Evolutionary conservation across 2,797 vertebrate genomes (phyloP).

Genomic region (Cercopithecus diana): DNA sequence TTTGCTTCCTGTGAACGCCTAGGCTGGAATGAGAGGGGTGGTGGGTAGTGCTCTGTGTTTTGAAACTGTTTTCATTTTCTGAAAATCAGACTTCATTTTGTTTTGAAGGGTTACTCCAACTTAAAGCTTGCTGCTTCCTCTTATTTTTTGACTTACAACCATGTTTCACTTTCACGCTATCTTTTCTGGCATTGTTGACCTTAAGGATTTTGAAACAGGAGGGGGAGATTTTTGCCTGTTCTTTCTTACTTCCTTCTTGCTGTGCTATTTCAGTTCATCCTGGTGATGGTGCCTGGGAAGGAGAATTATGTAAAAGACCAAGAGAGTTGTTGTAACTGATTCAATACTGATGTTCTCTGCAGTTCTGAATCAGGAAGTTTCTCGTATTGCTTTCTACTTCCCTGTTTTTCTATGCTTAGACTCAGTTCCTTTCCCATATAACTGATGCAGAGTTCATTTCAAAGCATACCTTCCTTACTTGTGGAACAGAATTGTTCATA

Average conservation of each 20-base stretch:
- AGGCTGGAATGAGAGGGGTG: neutral
- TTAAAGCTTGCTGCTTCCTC: neutral
- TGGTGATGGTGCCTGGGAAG: neutral
- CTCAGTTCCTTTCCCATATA: neutral
- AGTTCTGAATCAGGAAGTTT: neutral
- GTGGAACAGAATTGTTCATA: neutral
- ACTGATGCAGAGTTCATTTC: neutral
- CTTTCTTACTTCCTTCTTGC: constrained; percentile 42
- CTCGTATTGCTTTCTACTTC: neutral
- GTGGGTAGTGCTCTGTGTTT: neutral
- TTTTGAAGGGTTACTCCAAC: neutral
- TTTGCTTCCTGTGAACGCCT: neutral
- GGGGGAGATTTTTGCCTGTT: neutral
- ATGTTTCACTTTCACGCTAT: neutral
- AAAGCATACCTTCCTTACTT: neutral
- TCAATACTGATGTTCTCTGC: neutral
- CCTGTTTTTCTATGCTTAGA: neutral
- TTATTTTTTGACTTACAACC: neutral
- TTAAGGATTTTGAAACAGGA: neutral
- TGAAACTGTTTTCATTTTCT: constrained; percentile 30
- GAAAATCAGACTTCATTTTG: constrained; percentile 49
- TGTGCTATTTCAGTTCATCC: neutral
- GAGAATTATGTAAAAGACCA: neutral
- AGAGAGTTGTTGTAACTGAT: neutral
- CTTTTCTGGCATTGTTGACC: neutral